These are phyloP conservation scores for Dipodomys stephensi DNA, from an alignment of 2,113 vertebrate species.

Conservation along the genomic window DNA sequence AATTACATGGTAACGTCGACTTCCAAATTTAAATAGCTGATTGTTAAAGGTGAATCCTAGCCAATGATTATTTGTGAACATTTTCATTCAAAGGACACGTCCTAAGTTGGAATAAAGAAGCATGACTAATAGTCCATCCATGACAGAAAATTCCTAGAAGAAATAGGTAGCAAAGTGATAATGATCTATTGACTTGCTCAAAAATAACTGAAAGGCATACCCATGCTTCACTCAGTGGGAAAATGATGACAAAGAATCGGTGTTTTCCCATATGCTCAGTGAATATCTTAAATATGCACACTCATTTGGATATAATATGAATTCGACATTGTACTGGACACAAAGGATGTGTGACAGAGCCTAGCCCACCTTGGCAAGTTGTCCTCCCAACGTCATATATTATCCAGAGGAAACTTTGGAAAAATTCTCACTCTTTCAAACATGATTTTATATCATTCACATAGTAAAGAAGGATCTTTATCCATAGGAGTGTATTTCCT, in stretches of 20 bases:
- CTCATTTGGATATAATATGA: not conserved
- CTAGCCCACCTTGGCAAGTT: not conserved
- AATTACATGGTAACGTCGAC: constrained; percentile 24
- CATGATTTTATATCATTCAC: not conserved
- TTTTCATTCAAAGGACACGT: not conserved
- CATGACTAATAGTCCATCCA: not conserved
- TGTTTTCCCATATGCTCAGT: not conserved
- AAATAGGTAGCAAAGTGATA: not conserved
- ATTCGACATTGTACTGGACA: not conserved
- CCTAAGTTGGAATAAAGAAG: not conserved
- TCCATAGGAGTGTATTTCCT: not conserved
- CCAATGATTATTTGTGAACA: not conserved
- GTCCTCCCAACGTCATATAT: not conserved
- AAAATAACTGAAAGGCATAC: not conserved
- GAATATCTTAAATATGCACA: not conserved
- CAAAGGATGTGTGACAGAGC: not conserved
- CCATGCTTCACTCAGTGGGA: not conserved
- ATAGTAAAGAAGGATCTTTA: not conserved
- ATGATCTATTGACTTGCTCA: not conserved
- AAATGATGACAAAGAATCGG: not conserved
- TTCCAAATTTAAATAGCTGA: constrained; percentile 34
- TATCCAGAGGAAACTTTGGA: not conserved
- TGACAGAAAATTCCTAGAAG: not conserved
- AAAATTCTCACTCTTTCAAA: not conserved
- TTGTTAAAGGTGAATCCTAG: not conserved